Evolutionary conservation across 2,797 vertebrate species (phyloP), one percentile per base, ranked within the genome.

Genomic region (Odontamblyopus rebecca): DNA sequence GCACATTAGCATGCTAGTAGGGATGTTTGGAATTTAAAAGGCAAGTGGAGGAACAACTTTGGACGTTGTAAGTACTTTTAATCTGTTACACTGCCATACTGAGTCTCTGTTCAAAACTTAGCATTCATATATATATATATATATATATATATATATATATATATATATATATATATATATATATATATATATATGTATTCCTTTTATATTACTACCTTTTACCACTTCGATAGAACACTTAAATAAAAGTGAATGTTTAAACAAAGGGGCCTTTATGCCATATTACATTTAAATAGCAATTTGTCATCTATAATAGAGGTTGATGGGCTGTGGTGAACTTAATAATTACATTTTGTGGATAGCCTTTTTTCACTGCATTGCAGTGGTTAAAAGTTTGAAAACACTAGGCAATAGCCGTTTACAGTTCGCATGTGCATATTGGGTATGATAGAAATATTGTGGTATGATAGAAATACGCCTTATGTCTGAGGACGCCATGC

Each of bases 271-370:
- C 74, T 73, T 54, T 18, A 67, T 60, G 51, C 61, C 62, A 35
- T 38, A n/a, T n/a, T 29, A 12, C 38, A 70, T 60, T 56, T 54
- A 72, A 74, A 69, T 61, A 78, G 73, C 61, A 73, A 79, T 76
- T 82, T 69, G 23, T 71, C 30, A 19, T 35, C 41, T 59, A 68
- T 27, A 15, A 27, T 18, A 0, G 27, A n/a, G 78, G 77, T 41
- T 70, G 50, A 77, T 79, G 67, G 50, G 41, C 69, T 70, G 66
- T 78, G 70, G 19, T 68, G 53, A 53, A 64, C 61, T 54, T 68
- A 15, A 60, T 48, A 66, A 5, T 63, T 63, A 59, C 3, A 57
- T 2, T 74, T 5, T 35, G 29, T n/a, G 8, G 7, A 62, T 13
- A 63, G 61, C 61, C 60, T 11, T 73, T 56, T 26, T 48, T 67